Conservation (phyloP, 64 coral and sea anemone species). For the Stichodactyla mertensii region DNA sequence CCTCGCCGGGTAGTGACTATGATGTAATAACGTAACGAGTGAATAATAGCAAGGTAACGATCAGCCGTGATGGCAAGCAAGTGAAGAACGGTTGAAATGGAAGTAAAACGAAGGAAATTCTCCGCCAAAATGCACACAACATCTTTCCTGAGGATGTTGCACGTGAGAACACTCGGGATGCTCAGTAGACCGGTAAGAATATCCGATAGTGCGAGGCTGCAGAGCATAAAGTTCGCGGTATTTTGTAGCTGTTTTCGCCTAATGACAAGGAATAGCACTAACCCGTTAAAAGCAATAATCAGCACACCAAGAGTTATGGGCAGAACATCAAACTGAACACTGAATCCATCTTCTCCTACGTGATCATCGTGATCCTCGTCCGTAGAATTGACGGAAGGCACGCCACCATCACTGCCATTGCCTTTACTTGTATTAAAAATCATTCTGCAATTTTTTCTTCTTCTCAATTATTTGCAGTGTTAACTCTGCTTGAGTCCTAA, state of each 20-base stretch:
- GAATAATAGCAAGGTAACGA: constrained; percentile 51
- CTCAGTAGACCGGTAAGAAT: constrained; percentile 55
- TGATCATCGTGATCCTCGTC: background rate
- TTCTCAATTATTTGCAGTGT: background rate
- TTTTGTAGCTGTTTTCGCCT: constrained; percentile 21
- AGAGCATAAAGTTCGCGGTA: constrained; percentile 50
- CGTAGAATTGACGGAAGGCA: background rate
- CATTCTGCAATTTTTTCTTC: background rate
- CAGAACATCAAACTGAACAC: constrained; percentile 16
- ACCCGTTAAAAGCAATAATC: constrained; percentile 50
- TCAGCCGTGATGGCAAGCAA: constrained; percentile 56
- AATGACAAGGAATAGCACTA: constrained; percentile 41
- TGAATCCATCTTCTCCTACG: background rate
- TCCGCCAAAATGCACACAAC: constrained; percentile 25
- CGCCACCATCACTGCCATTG: background rate
- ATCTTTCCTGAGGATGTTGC: constrained; percentile 18
- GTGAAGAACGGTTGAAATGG: constrained; percentile 56
- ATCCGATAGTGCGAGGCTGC: constrained; percentile 68
- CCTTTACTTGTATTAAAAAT: background rate
- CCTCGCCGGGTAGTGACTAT: constrained; percentile 35
- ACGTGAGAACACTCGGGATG: constrained; percentile 35
- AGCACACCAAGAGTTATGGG: constrained; percentile 35
- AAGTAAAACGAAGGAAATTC: constrained; percentile 38
- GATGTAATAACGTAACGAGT: constrained; percentile 54
- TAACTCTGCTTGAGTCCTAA: background rate